Base-by-base conservation (phyloP, 2,888 invertebrate genomes). In the Aphrophora alni region DNA sequence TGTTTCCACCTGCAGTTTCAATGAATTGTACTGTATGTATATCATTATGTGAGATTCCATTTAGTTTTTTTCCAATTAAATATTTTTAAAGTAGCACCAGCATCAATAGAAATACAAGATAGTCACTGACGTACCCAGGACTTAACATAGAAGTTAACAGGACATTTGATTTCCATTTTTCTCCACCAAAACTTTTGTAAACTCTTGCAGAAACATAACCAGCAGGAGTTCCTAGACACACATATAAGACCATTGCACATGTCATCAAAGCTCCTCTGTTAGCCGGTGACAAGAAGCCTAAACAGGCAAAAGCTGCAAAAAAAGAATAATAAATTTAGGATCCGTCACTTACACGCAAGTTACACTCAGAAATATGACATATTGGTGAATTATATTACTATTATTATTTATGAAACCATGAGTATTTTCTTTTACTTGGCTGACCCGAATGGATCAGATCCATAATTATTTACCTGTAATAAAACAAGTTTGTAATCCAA, bases 181-280 rank as follows among this genome's bases (percentile, higher is more conserved):
- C 94, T 0, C 99, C 99, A 12, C 98, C 98, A 89, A 99, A 98
- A 89, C 98, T 98, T 90, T 99, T 99, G 90, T 99, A 99, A 86
- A 99, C 93, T 85, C 99, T 91, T 0, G 99, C 98, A 81, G 98
- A 98, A 68, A 98, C 95, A 89, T 97, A 99, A 4, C 99, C 99
- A 77, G 99, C 98, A 0, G 97, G 97, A 0, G 98, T 97, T 14
- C 99, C 99, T 38, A 99, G 92, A 83, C 98, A 93, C n/a, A 99
- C 99, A 90, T 96, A 99, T 83, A 98, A 92, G 0, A 99, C 96
- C 91, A 99, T 93, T 28, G 98, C 95, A 88, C 98, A 99, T 0
- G 99, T 99, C 98, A 99, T 99, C 82, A 99, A 89, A 0, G 98
- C 98, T 10, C 99, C 99, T 86, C 99, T 93, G 89, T 99, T 99